These are phyloP conservation scores for Allygus modestus DNA, from an alignment of 2,888 invertebrate genomes.

Conservation along the genomic window DNA sequence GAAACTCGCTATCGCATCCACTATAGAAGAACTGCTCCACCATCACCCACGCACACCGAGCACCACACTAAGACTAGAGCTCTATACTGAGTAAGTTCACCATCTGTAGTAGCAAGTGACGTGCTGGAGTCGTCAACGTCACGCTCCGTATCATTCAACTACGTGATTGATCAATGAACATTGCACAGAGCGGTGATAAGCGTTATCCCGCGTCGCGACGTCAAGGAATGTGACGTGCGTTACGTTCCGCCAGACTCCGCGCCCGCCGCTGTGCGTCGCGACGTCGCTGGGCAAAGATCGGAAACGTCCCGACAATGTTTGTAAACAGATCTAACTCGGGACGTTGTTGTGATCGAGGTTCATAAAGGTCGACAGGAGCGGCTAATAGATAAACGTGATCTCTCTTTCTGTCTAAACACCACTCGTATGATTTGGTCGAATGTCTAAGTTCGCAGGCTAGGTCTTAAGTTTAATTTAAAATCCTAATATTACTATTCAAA, in stretches of 20 bases:
- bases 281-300: neutral
- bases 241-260: neutral
- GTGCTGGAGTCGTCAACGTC: conserved; percentile 1
- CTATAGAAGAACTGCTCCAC: neutral
- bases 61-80: neutral
- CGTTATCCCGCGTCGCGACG: neutral
- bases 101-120: neutral
- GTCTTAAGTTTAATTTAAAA: no score
- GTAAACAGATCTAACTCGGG: no score
- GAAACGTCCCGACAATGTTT: neutral
- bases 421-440: no score
- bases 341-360: no score
- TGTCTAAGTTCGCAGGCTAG: no score
- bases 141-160: conserved; percentile 1
- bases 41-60: conserved; percentile 16
- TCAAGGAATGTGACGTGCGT: neutral
- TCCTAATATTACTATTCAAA: no score
- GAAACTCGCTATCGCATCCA: neutral
- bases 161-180: conserved; percentile 42
- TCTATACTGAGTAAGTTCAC: neutral
- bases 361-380: no score
- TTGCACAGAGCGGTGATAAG: conserved; percentile 1
- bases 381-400: no score
- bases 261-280: neutral
- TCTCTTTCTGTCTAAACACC: no score